phyloP scores from a whole-genome alignment of 2,797 vertebrate species.

The Mormyrus proboscirostris region DNA sequence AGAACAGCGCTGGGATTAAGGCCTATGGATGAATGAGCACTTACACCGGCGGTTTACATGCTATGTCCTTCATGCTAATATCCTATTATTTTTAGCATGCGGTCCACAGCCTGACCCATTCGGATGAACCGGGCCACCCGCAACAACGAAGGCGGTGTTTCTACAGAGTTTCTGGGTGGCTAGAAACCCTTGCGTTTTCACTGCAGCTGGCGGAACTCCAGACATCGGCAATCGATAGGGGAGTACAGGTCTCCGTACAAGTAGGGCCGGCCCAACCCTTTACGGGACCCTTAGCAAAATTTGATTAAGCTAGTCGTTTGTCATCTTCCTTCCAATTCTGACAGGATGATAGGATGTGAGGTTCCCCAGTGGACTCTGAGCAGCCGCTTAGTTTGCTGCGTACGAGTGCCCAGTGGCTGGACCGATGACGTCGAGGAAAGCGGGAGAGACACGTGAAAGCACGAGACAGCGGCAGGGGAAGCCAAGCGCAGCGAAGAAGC shows the following conservation, averaged over 20 bases:
- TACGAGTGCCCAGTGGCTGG: neutral
- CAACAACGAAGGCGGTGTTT: neutral
- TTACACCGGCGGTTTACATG: neutral
- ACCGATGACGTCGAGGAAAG: neutral
- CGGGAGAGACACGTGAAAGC: neutral
- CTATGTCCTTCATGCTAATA: neutral
- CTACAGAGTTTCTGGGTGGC: neutral
- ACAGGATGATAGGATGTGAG: neutral
- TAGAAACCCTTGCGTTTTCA: neutral
- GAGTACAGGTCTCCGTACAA: neutral
- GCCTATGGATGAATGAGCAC: neutral
- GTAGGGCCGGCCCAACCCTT: neutral
- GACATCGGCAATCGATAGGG: neutral
- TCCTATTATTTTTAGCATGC: neutral
- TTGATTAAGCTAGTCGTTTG: neutral
- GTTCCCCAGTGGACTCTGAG: neutral
- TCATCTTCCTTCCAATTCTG: neutral
- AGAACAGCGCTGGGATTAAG: neutral
- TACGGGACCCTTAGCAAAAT: neutral
- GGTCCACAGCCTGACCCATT: neutral
- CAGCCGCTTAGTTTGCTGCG: neutral
- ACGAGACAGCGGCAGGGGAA: conserved; percentile 6
- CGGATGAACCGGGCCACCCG: neutral
- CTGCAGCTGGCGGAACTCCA: neutral
- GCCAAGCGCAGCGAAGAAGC: conserved; percentile 22